Evolutionary conservation across 2,888 invertebrate genomes (phyloP).

Genomic region (Pogonocherus hispidulus): DNA sequence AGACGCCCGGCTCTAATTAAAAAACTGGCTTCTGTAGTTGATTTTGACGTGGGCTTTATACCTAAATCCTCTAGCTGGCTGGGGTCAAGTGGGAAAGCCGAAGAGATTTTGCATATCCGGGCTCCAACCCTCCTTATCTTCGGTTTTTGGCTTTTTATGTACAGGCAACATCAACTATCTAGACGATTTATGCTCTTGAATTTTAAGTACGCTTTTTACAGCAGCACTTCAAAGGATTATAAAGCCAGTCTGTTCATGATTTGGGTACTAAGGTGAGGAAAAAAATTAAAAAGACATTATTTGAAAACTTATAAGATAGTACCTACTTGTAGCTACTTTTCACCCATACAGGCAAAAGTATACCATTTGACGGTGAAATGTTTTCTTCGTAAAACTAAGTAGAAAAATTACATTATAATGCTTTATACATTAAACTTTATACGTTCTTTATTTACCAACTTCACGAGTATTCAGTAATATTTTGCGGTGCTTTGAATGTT

Average conservation of each 20-base stretch:
- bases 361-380: too few species aligned
- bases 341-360: too few species aligned
- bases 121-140: neutral
- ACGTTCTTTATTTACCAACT: too few species aligned
- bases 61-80: slow-evolving; percentile 31
- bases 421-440: too few species aligned
- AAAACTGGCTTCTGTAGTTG: slow-evolving; percentile 55
- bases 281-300: neutral
- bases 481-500: too few species aligned
- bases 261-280: neutral
- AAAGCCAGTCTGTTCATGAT: neutral
- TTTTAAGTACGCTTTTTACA: neutral
- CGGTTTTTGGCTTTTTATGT: neutral
- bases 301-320: too few species aligned
- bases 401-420: too few species aligned
- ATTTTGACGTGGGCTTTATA: slow-evolving; percentile 45
- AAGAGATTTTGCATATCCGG: slow-evolving; percentile 1
- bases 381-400: too few species aligned
- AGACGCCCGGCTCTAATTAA: slow-evolving; percentile 61
- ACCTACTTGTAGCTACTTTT: too few species aligned
- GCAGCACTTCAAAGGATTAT: neutral
- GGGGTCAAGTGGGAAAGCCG: slow-evolving; percentile 18
- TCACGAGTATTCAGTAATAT: too few species aligned
- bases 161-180: neutral
- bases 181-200: neutral